phyloP scores from a whole-genome alignment of 2,888 invertebrate species.

The Pristionchus fissidentatus region DNA sequence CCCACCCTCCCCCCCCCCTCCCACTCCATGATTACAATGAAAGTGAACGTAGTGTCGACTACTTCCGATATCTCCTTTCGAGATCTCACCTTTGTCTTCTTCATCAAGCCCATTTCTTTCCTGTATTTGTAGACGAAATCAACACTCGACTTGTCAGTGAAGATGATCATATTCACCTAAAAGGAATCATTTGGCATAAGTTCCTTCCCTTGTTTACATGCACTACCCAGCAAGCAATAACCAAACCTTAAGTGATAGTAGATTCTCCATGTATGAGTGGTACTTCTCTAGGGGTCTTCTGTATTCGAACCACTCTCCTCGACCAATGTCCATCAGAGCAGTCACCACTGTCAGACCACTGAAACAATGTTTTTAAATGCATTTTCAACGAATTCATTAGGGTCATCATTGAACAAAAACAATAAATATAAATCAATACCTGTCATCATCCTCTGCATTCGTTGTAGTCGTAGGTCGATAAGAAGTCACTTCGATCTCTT shows the following conservation, averaged over 20 bases:
- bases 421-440: background rate
- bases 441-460: constrained; percentile 22
- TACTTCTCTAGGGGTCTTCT: constrained; percentile 72
- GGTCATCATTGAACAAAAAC: background rate
- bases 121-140: constrained; percentile 65
- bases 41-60: background rate
- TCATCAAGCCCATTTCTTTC: constrained; percentile 55
- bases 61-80: background rate
- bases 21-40: constrained; percentile 20
- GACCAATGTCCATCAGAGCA: constrained; percentile 75
- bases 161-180: constrained; percentile 62
- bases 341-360: constrained; percentile 72
- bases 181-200: background rate
- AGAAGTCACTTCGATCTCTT: background rate
- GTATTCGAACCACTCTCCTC: constrained; percentile 75
- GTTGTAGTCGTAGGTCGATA: constrained; percentile 11
- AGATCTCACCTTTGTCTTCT: constrained; percentile 55
- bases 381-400: background rate
- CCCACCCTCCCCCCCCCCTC: no score
- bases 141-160: constrained; percentile 64
- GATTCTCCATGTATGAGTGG: constrained; percentile 71
- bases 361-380: background rate
- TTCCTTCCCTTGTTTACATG: background rate
- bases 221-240: background rate
- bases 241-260: constrained; percentile 63